Percentiles rank a stretch among this genome's conserved stretches.
phyloP scores from a whole-genome alignment of 2,888 invertebrate genomes.

The Dryadula phaetusa region DNA sequence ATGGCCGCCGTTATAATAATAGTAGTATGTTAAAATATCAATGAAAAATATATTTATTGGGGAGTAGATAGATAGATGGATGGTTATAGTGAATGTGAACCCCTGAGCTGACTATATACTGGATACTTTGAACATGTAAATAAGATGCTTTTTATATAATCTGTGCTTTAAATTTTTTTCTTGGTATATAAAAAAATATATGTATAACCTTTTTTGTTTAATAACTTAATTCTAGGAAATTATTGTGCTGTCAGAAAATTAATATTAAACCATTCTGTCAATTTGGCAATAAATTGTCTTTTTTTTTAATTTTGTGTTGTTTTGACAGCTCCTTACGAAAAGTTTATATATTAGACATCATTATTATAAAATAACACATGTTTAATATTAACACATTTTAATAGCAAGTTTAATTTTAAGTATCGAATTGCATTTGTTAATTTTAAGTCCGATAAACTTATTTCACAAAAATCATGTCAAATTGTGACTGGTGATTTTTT shows the following conservation, averaged over 20 bases:
- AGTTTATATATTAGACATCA: not conserved
- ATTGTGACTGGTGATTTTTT: not conserved
- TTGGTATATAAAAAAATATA: not conserved
- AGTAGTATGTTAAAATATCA: slow-evolving; percentile 24
- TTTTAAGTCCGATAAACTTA: not conserved
- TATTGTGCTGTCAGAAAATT: not conserved
- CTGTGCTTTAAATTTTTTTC: not conserved
- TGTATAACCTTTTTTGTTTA: not conserved
- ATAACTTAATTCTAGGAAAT: not conserved
- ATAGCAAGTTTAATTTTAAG: not conserved
- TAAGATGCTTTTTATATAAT: not conserved
- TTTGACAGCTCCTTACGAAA: not conserved
- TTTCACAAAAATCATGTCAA: not conserved
- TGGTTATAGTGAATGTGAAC: not conserved
- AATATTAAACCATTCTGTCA: no score
- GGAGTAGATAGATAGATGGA: slow-evolving; percentile 8
- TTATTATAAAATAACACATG: not conserved
- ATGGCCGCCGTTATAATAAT: not conserved
- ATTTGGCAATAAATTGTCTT: no score
- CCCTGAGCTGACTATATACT: slow-evolving; percentile 20
- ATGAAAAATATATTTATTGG: slow-evolving; percentile 19
- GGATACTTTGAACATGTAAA: slow-evolving; percentile 23
- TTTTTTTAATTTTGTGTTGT: not conserved
- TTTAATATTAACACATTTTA: not conserved
- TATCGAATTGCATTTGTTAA: slow-evolving; percentile 15